Evolutionary conservation across 1,140 invertebrate genomes (phyloP), one percentile per base, ranked within the genome.

Genomic region (Lethrus apterus): DNA sequence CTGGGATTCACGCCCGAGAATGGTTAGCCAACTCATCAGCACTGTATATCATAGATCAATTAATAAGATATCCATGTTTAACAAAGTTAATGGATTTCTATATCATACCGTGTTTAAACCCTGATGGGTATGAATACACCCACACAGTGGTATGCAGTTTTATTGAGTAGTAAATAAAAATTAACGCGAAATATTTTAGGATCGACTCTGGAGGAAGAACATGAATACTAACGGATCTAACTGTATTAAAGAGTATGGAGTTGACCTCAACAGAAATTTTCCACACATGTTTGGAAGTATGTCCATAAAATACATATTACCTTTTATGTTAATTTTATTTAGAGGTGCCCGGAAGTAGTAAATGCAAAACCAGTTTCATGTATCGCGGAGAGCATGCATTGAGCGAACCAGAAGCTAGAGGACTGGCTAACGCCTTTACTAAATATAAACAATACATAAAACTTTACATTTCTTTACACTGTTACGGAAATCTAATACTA

Each of bases 401-500:
- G 59, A 89, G 86, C 0, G 88, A 91, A 63, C 70, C 74, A 2
- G 88, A 90, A 63, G 81, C 82, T 1, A 60, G 62, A 43, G 74
- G 78, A 10, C 69, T 84, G 29, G 66, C 73, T n/a, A 71, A 75
- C 38, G 65, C 76, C 0, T 69, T 84, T 56, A 57, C 71, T 42
- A 59, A 68, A 21, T 57, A 79, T 14, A 64, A 62, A 4, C 50
- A 75, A 8, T 56, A 70, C 18, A 62, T 84, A 3, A 74, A 78
- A 40, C 65, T 83, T 26, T 86, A 83, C 56, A 63, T 86, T 1
- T 78, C 81, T 0, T 54, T 87, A 10, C 85, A 88, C 60, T 73
- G 81, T 0, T 87, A 84, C 54, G 75, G 75, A 2, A 69, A 77
- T 46, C 69, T 70, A 41, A 68, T 79, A 18, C 72, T 79, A 30